Evolutionary conservation across 1,140 invertebrate genomes (phyloP), one percentile per base, ranked within the genome.

Genomic region (Steinernema khuongi): DNA sequence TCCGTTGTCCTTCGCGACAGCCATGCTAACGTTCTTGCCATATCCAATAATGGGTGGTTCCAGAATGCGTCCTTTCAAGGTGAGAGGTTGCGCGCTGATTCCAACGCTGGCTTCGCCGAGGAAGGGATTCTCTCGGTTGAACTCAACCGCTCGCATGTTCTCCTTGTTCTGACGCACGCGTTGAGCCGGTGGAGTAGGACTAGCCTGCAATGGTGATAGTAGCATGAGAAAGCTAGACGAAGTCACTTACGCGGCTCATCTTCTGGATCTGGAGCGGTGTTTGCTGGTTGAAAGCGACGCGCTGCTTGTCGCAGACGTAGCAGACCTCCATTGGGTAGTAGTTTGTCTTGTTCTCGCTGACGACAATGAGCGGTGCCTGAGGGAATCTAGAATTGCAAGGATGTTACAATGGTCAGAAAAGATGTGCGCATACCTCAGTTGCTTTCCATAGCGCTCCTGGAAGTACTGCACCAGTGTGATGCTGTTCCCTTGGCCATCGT

Each of bases 121-220:
- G 0, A 66, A 50, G 2, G 30, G 33, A 43, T 75, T 75, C 29
- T 70, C 60, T n/a, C 2, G 1, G 22, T 72, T 1, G 29, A 75
- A 18, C 7, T 60, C 74, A 18, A 43, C 41, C n/a, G 70, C 70
- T 33, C 70, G 66, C 14, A 41, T 75, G 30, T 67, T 28, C 17
- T 68, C 72, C 1, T 60, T 19, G 29, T 29, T 33, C 33, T 72
- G 50, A 1, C 74, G 50, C 17, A 50, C 67, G 36, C 50, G 50
- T 60, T 60, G 50, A 22, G 50, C 33, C 7, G 74, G 74, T 31
- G 70, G 70, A 30, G 72, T 68, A 2, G 74, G 70, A 28, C 73
- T 60, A 22, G 70, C 74, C 70, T 76, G 72, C n/a, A 41, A 41
- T 41, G n/a, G n/a, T n/a, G n/a, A n/a, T n/a, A n/a, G n/a, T n/a